A percentile compares a stretch with the other conserved stretches of the same genome.
These are phyloP conservation scores for Malaclemys terrapin DNA, from an alignment of 2,113 vertebrate species.

Conservation along the genomic window DNA sequence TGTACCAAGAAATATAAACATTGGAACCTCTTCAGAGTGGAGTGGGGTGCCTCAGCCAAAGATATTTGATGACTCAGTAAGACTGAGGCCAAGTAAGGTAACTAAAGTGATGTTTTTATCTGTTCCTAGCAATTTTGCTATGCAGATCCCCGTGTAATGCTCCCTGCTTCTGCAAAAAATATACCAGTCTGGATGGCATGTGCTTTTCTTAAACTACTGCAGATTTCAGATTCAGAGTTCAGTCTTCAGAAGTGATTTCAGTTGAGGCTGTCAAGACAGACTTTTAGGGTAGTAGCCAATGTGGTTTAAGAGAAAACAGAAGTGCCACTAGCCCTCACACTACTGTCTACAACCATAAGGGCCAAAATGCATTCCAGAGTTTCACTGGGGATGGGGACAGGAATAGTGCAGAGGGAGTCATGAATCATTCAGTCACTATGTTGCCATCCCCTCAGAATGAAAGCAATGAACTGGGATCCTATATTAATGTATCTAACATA, in stretches of 20 bases:
- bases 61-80: constrained; percentile 30
- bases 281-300: not conserved
- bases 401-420: not conserved
- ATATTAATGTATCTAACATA: not conserved
- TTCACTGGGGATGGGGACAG: not conserved
- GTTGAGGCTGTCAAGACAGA: not conserved
- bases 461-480: not conserved
- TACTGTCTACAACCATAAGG: not conserved
- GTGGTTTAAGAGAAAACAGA: not conserved
- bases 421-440: not conserved
- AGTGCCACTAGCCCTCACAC: not conserved
- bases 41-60: constrained; percentile 70
- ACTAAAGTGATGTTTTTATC: not conserved
- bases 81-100: constrained; percentile 83
- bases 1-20: constrained; percentile 46
- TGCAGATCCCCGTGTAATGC: accelerated
- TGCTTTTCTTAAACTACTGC: not conserved
- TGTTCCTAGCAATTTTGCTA: not conserved
- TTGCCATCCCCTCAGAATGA: not conserved
- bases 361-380: not conserved
- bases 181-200: not conserved
- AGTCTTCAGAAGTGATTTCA: not conserved
- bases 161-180: not conserved
- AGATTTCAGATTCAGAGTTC: not conserved
- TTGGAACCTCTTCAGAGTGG: constrained; percentile 83